Percentiles rank a stretch among this genome's conserved stretches.
phyloP scores from a whole-genome alignment of 2,888 invertebrate species.

The Crocallis elinguaria region DNA sequence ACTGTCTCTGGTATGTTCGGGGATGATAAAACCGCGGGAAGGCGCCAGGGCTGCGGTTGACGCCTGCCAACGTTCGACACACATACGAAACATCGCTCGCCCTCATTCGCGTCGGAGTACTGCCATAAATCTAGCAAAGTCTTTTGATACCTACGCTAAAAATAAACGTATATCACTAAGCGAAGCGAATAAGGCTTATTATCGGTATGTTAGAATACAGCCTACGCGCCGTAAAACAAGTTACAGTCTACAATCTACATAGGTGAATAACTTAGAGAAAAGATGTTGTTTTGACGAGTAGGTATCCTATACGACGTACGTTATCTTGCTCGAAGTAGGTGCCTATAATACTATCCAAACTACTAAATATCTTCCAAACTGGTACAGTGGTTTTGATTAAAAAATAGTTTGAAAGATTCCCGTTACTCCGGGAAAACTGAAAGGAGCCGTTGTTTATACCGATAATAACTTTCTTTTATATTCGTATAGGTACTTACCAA shows the following conservation, averaged over 20 bases:
- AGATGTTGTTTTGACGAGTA: no score
- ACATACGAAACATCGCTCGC: constrained; percentile 17
- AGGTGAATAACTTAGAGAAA: no score
- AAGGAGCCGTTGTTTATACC: no score
- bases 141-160: neutral
- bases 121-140: neutral
- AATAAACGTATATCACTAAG: neutral
- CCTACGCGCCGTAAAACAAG: no score
- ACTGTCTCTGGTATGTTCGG: constrained; percentile 11
- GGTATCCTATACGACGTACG: no score
- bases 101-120: neutral
- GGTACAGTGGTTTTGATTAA: no score
- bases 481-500: neutral
- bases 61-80: constrained; percentile 37
- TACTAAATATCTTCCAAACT: no score
- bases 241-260: no score
- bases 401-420: no score
- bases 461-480: neutral
- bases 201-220: neutral
- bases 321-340: no score
- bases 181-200: neutral
- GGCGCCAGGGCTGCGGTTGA: constrained; percentile 35
- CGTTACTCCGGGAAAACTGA: no score
- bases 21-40: constrained; percentile 20
- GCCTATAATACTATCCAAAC: no score